Conservation (phyloP, 2,113 vertebrate genomes). For the Pseudorectes ferrugineus region DNA sequence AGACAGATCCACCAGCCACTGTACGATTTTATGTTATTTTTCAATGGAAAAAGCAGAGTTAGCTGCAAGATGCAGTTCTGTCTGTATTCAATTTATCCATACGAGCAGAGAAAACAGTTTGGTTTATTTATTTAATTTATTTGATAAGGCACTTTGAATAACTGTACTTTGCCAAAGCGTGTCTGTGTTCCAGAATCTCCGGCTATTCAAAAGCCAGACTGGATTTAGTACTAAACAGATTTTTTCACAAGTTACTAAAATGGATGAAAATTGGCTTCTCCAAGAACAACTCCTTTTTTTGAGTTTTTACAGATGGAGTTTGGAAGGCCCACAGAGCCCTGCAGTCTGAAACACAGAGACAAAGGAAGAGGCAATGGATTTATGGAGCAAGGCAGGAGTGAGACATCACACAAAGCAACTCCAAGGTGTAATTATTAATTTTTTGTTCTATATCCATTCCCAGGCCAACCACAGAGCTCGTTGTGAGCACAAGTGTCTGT, state of each 20-base stretch:
- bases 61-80: background rate
- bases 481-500: background rate
- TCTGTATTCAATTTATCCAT: background rate
- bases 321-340: conserved; percentile 37
- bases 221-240: conserved; percentile 59
- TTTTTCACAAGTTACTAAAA: conserved; percentile 58
- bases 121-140: conserved; percentile 41
- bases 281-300: conserved; percentile 31
- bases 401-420: background rate
- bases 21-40: background rate
- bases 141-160: conserved; percentile 30
- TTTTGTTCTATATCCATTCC: background rate
- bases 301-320: conserved; percentile 54
- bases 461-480: background rate
- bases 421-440: background rate
- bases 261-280: conserved; percentile 47
- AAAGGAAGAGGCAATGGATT: background rate
- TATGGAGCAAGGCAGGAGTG: background rate
- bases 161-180: background rate
- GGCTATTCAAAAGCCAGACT: conserved; percentile 44
- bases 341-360: background rate
- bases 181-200: conserved; percentile 42
- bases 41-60: background rate
- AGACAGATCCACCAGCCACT: background rate
- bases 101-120: background rate